Evolutionary conservation across 2,113 vertebrate species (phyloP).

Genomic region (Tricholaema leucomelas): DNA sequence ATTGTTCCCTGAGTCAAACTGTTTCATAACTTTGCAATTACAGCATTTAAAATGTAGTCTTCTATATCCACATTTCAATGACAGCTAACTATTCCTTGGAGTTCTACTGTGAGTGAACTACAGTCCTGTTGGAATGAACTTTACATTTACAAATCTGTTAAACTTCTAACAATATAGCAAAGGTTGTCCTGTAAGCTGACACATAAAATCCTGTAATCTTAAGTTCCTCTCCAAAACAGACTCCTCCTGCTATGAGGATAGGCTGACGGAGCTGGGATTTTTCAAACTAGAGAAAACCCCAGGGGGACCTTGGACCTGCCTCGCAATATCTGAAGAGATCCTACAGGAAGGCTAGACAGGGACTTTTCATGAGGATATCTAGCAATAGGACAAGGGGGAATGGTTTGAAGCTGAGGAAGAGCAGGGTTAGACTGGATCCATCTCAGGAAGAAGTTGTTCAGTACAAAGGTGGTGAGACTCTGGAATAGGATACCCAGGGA

Average conservation of each 20-base stretch:
- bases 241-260: background rate
- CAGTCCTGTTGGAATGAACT: background rate
- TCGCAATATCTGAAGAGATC: no score
- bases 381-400: no score
- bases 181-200: background rate
- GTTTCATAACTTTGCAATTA: background rate
- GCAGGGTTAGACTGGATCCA: no score
- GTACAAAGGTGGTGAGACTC: no score
- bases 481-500: no score
- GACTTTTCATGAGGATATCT: no score
- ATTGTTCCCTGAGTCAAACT: background rate
- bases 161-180: background rate
- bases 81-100: background rate
- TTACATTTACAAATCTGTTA: background rate
- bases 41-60: background rate
- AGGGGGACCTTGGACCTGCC: no score
- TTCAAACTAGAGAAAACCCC: no score
- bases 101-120: background rate
- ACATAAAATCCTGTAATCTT: background rate
- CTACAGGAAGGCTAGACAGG: no score
- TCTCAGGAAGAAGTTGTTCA: no score
- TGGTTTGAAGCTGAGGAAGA: no score
- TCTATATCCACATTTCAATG: rapidly evolving
- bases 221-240: background rate
- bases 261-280: no score